A percentile compares a stretch with the other conserved stretches of the same genome.
Evolutionary conservation across 2,797 vertebrate species (phyloP).

Genomic region (Sciurus carolinensis): DNA sequence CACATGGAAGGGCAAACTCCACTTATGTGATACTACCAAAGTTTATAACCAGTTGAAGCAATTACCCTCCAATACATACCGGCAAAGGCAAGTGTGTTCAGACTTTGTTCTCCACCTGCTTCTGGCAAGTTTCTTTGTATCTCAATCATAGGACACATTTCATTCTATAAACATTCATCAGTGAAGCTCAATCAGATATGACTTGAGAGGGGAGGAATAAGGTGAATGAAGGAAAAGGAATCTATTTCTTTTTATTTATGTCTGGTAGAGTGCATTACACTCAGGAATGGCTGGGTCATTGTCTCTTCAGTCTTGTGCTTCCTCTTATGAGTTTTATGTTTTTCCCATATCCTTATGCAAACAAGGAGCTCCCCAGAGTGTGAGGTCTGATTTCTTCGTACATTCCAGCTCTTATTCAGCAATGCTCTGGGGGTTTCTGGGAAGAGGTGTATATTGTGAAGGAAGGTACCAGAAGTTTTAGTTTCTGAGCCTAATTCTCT

Average conservation of each 20-base stretch:
- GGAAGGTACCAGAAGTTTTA: background rate
- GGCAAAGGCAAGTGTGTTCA: background rate
- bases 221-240: background rate
- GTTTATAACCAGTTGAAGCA: background rate
- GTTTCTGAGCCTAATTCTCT: background rate
- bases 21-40: background rate
- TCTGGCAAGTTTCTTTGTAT: background rate
- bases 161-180: background rate
- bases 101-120: background rate
- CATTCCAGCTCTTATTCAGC: background rate
- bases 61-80: background rate
- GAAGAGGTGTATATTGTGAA: background rate
- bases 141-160: background rate
- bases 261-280: background rate
- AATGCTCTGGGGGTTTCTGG: background rate
- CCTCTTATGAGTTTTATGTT: background rate
- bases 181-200: background rate
- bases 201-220: background rate
- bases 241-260: background rate
- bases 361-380: background rate
- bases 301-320: background rate
- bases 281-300: too few species aligned
- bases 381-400: background rate
- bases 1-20: background rate
- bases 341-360: accelerated